Base-by-base conservation (phyloP, 2,797 vertebrate genomes). In the Halcyon leucocephala region DNA sequence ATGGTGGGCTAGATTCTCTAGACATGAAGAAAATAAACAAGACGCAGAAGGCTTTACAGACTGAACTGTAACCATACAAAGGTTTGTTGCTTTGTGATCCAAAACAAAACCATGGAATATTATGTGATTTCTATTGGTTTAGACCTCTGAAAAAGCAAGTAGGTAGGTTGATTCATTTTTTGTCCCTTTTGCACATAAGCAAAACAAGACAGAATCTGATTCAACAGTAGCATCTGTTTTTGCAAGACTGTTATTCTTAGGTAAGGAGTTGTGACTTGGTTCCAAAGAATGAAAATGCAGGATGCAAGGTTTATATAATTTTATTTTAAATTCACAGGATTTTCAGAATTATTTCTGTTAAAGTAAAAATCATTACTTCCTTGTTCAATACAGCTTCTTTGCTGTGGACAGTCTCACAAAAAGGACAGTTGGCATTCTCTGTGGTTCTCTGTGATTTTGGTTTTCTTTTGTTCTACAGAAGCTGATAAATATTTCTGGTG, bases 401-500 rank as follows among this genome's bases (percentile, higher is more conserved):
- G 22, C 25, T 54, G 2, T 31, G 48, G 7, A 46, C 22, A 4
- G 7, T 55, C 66, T 95, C 33, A 82, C 35, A 65, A 42, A 78
- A 82, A 67, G 22, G 65, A 8, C 33, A 17, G 7, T 31, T 71
- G 51, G 1, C 19, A 25, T 51, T 51, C 15, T 51, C 26, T 51
- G 49, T 51, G 15, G 15, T 51, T 51, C 49, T 28, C 44, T 35
- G 11, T 16, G 15, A 13, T 11, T 86, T 91, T 76, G 33, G 1
- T 78, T 82, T 93, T 86, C 54, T 96, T 90, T 97, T 82, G 73
- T 95, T 94, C 72, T 94, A 26, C 97, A 99, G 99, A 98, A 98
- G 97, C 97, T 99, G 95, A 97, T 98, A 97, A 99, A 99, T 97
- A 94, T 99, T 97, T 99, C 99, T 35, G 93, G 97, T 7, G 97